phyloP scores from a whole-genome alignment of 2,113 vertebrate genomes.

The Drymodes brunneopygia region DNA sequence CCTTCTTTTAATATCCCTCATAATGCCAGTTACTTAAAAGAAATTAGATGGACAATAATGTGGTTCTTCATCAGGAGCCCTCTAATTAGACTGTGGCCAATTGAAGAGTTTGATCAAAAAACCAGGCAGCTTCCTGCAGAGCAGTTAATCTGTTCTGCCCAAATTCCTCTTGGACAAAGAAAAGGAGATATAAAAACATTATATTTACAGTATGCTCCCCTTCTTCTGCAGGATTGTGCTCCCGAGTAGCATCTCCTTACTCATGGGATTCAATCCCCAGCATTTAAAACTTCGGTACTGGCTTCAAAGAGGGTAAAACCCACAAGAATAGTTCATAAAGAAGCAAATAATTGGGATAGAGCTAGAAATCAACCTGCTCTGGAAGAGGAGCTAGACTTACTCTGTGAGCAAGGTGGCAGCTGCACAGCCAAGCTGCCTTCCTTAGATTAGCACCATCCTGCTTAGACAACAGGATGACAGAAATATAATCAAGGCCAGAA shows the following conservation, averaged over 20 bases:
- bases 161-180: neutral
- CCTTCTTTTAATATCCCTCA: neutral
- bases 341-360: neutral
- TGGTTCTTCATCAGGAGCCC: neutral
- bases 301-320: neutral
- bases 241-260: neutral
- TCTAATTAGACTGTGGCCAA: neutral
- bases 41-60: neutral
- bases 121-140: neutral
- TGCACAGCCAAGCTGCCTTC: rapidly evolving
- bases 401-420: neutral
- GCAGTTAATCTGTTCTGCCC: neutral
- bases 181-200: neutral
- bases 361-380: neutral
- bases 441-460: neutral
- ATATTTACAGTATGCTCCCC: neutral
- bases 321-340: neutral
- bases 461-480: neutral
- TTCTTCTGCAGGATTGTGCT: neutral
- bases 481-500: neutral
- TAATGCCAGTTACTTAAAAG: neutral
- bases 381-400: neutral
- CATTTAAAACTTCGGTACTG: neutral
- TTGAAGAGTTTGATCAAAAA: neutral
- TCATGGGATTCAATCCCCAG: neutral